Evolutionary conservation across 1,140 invertebrate species (phyloP).

Genomic region (Drosophila grimshawi): DNA sequence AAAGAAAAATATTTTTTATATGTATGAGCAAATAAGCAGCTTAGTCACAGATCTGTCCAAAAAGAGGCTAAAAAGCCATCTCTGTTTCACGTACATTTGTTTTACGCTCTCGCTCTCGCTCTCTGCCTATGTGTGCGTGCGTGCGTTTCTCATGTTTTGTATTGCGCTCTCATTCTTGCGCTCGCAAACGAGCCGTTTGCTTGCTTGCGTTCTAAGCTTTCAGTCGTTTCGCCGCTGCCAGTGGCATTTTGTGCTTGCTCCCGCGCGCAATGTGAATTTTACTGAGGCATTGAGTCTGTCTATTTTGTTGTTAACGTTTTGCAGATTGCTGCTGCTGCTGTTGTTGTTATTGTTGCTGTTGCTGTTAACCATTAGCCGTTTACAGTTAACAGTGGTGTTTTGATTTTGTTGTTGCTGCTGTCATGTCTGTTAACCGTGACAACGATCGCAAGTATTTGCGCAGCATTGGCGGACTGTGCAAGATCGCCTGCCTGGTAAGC

Average conservation of each 20-base stretch:
- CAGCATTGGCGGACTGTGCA: constrained; percentile 61
- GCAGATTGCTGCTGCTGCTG: too few relatives aligned
- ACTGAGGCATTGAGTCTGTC: not conserved
- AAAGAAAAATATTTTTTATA: too few relatives aligned
- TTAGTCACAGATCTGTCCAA: too few relatives aligned
- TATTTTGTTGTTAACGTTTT: too few relatives aligned
- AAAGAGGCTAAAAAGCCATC: too few relatives aligned
- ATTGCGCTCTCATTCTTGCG: constrained; percentile 4
- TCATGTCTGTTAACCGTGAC: constrained; percentile 57
- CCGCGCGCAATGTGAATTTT: constrained; percentile 35
- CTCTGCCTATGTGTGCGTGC: not conserved
- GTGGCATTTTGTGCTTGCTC: constrained; percentile 52
- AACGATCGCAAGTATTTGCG: constrained; percentile 67
- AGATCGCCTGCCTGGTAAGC: constrained; percentile 66
- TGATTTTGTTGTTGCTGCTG: constrained; percentile 3
- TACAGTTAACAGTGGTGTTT: not conserved
- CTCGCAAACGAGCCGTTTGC: constrained; percentile 17
- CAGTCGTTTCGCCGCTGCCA: constrained; percentile 29
- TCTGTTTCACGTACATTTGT: not conserved
- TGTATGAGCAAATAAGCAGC: too few relatives aligned
- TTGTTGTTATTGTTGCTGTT: constrained; percentile 17
- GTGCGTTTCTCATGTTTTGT: not conserved
- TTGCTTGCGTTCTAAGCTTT: constrained; percentile 46
- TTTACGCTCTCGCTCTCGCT: not conserved
- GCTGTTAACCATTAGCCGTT: not conserved